These are phyloP conservation scores for Caenorhabditis sp. DNA, from an alignment of 2,888 invertebrate species.

Conservation along the genomic window DNA sequence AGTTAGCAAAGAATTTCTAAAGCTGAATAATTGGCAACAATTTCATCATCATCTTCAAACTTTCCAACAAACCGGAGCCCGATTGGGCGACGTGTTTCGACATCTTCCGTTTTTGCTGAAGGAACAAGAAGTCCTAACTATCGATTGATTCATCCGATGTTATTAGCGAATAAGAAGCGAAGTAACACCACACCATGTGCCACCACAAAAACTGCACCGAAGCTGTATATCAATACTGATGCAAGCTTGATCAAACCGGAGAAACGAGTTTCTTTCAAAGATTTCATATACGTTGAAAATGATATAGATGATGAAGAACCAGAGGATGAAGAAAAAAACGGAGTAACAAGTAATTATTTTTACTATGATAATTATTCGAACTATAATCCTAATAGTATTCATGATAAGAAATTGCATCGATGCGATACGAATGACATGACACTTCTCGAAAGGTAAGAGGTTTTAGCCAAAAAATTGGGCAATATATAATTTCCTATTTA, in stretches of 20 bases:
- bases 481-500: background rate
- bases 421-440: conserved; percentile 37
- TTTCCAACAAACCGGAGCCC: conserved; percentile 18
- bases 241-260: conserved; percentile 19
- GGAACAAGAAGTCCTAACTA: conserved; percentile 8
- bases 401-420: conserved; percentile 36
- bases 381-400: conserved; percentile 26
- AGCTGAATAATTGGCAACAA: background rate
- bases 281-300: conserved; percentile 5
- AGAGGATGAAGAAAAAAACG: background rate
- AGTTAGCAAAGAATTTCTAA: background rate
- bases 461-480: background rate
- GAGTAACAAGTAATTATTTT: background rate
- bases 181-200: conserved; percentile 33
- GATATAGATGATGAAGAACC: background rate
- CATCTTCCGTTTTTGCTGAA: conserved; percentile 26
- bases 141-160: conserved; percentile 22
- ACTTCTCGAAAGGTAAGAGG: conserved; percentile 29
- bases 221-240: conserved; percentile 25
- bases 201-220: conserved; percentile 18
- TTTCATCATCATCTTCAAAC: background rate
- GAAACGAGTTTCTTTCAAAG: conserved; percentile 51
- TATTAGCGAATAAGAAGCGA: conserved; percentile 35
- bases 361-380: conserved; percentile 2
- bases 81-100: conserved; percentile 40